Evolutionary conservation across 2,113 vertebrate species (phyloP).

Genomic region (Micronycteris hirsuta): DNA sequence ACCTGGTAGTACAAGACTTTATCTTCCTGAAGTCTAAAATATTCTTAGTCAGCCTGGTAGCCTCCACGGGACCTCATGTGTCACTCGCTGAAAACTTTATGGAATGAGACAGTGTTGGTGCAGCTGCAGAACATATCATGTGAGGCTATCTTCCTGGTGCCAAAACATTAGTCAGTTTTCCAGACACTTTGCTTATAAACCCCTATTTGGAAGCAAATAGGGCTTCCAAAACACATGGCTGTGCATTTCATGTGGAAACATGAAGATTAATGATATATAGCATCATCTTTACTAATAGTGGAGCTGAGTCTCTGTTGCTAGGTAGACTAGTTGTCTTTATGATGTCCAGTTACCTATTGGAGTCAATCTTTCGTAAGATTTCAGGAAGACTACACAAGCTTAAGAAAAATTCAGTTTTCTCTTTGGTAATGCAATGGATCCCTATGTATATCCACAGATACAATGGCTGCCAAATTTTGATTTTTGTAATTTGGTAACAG

Average conservation of each 20-base stretch:
- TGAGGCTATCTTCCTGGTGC: background rate
- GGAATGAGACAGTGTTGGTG: background rate
- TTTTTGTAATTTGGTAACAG: constrained; percentile 8
- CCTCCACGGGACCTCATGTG: too few species aligned
- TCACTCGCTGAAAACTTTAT: background rate
- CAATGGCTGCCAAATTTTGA: background rate
- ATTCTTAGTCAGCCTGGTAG: background rate
- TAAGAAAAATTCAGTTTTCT: background rate
- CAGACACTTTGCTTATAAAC: background rate
- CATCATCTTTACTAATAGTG: background rate
- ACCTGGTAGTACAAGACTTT: background rate
- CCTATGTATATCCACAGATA: background rate
- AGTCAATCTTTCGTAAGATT: background rate
- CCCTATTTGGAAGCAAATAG: background rate
- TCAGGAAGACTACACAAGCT: background rate
- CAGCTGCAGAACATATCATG: background rate
- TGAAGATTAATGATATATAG: background rate
- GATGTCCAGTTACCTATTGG: background rate
- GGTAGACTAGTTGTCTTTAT: background rate
- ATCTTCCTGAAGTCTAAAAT: background rate
- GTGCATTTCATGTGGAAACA: background rate
- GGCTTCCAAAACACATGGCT: background rate
- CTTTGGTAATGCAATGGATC: background rate
- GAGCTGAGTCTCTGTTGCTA: background rate
- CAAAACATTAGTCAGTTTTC: background rate